Percentiles rank a stretch among this genome's conserved stretches.
phyloP scores from a whole-genome alignment of 1,140 invertebrate species.

The Gryon sp. region DNA sequence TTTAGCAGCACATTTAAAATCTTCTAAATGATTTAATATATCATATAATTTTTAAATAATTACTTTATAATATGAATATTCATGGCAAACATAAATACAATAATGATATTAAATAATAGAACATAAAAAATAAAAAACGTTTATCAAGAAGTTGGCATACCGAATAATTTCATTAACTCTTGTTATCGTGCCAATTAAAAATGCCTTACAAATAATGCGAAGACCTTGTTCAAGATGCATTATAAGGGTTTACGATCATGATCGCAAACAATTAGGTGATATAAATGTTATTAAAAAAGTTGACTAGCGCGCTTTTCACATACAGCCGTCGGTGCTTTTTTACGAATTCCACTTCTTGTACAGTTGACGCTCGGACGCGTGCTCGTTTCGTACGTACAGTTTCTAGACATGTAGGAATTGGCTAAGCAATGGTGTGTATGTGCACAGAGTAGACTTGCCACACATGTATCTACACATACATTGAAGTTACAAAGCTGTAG shows the following conservation, averaged over 20 bases:
- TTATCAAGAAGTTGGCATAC: background rate
- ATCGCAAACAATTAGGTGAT: constrained; percentile 14
- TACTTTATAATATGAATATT: no score
- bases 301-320: constrained; percentile 44
- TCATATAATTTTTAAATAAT: no score
- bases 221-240: background rate
- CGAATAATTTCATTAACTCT: constrained; percentile 25
- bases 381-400: constrained; percentile 37
- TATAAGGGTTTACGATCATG: constrained; percentile 8
- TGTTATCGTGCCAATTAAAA: constrained; percentile 12
- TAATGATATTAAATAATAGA: background rate
- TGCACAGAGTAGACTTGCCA: constrained; percentile 36
- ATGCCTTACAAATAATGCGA: constrained; percentile 3
- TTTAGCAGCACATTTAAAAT: no score
- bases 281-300: constrained; percentile 29
- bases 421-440: constrained; percentile 34
- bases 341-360: constrained; percentile 32
- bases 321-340: constrained; percentile 42
- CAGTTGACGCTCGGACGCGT: constrained; percentile 4
- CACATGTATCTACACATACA: background rate
- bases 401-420: constrained; percentile 56
- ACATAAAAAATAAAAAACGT: background rate
- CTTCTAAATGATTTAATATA: no score
- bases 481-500: constrained; percentile 3
- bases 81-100: background rate